Evolutionary conservation across 2,113 vertebrate species (phyloP), one percentile per base, ranked within the genome.

Genomic region (Mormyrus lacerda): DNA sequence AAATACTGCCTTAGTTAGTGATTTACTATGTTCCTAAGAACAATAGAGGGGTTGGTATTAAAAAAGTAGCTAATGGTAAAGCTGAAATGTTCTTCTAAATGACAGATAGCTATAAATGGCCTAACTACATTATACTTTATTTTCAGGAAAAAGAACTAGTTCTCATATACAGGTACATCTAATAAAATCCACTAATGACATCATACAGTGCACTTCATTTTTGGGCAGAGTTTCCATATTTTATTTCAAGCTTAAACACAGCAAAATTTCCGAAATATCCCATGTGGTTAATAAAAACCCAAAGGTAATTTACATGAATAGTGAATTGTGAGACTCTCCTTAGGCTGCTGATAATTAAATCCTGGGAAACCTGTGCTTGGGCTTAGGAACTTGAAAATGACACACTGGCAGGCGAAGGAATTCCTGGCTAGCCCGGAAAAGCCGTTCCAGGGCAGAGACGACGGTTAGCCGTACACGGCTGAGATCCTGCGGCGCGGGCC

Each of bases 201-300:
- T 44, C 19, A 84, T 21, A 47, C 42, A 45, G 2, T 47, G 44
- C 44, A 47, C 76, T 44, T 44, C 31, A 19, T 82, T 82, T 47
- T 47, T 47, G 2, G 82, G 19, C 39, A 47, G 82, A 84, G n/a
- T 47, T 84, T n/a, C 24, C 82, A 84, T 47, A 24, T 84, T 47
- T 84, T 47, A 84, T 47, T 47, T 84, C 82, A 84, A 84, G 82
- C 44, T 84, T 44, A 84, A 45, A 84, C 44, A n/a, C 39, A 84
- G 39, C 44, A 47, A 69, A 84, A 45, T 45, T 45, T 84, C 10
- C 11, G 47, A 84, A 84, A 45, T 47, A 44, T 47, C 82, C 44
- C 39, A 84, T 84, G 44, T 84, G 82, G 82, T 84, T 84, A 84
- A 47, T 45, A 84, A 47, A 84, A 84, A 84, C 39, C 21, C 39